Base-by-base conservation (phyloP, 2,888 invertebrate genomes). In the Troilus luridus region DNA sequence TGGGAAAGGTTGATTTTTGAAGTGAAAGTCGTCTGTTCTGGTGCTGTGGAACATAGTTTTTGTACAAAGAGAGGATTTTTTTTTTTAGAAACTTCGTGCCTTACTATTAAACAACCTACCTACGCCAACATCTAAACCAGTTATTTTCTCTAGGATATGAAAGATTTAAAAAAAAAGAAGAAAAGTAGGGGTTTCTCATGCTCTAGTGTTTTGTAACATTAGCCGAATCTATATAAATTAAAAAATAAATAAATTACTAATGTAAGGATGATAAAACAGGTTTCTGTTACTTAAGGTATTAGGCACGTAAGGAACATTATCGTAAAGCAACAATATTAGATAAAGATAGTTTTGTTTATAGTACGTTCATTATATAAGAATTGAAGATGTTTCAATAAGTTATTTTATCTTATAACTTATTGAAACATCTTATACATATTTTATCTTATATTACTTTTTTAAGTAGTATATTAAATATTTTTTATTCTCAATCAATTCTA, bases 221-320 rank as follows among this genome's bases (percentile, higher is more conserved):
- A 64, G 10, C 10, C 10, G 12, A 64, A 10, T 64, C n/a, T 14
- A 64, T 64, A 24, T 64, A 9, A 64, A 24, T 64, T 64, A 10
- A 0, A 64, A 24, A n/a, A 62, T n/a, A 64, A 11, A 27, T 12
- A 12, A 72, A 67, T 17, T 72, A 27, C 17, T 72, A 72, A 72
- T 72, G 72, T 27, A 27, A 27, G 19, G 72, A 72, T 72, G 72
- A 72, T 72, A 72, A 27, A 72, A 72, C 72, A 72, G 72, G 72
- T 72, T 72, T 72, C 72, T 3, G 14, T 7, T 27, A 27, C 24
- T 17, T 12, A 27, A 72, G 72, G 0, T 12, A 72, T 72, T 72
- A 72, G 72, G 12, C 72, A 72, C 72, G 72, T 72, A 27, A 27
- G 27, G 24, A 72, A 72, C 27, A 27, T 72, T 27, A 7, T 72